phyloP scores from a whole-genome alignment of 2,888 invertebrate species.

The Leptinotarsa haldemani region DNA sequence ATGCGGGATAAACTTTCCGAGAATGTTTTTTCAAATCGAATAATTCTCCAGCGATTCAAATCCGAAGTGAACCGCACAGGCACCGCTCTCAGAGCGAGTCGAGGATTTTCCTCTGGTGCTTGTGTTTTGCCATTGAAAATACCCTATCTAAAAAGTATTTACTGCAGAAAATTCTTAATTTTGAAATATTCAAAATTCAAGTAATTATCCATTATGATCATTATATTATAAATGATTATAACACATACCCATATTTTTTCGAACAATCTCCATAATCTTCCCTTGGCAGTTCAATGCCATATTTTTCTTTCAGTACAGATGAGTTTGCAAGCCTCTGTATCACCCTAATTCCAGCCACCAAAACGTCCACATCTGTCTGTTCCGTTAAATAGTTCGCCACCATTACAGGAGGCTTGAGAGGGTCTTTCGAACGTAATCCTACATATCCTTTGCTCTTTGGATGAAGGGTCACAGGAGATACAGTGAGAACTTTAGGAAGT shows the following conservation, averaged over 20 bases:
- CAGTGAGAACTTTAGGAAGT: constrained; percentile 59
- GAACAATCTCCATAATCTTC: constrained; percentile 68
- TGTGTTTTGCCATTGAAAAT: no score
- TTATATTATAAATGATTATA: not conserved
- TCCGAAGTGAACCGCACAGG: no score
- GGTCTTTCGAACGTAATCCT: constrained; percentile 75
- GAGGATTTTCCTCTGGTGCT: no score
- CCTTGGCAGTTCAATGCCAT: constrained; percentile 68
- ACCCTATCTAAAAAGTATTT: no score
- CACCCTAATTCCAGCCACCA: constrained; percentile 73
- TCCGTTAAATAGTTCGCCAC: constrained; percentile 81
- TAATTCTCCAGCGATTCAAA: no score
- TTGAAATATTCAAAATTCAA: not conserved
- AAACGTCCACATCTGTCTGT: constrained; percentile 73
- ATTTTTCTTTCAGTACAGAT: constrained; percentile 70
- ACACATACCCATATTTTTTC: constrained; percentile 57
- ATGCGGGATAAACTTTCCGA: no score
- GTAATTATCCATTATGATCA: not conserved
- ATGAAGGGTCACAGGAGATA: constrained; percentile 74
- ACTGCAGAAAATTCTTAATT: not conserved
- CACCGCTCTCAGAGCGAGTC: no score
- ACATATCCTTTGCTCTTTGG: constrained; percentile 76
- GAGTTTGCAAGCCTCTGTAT: constrained; percentile 72
- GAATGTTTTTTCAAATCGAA: no score
- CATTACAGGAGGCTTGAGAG: constrained; percentile 77